A percentile compares a stretch with the other conserved stretches of the same genome.
Conservation (phyloP, 2,113 vertebrate species). For the Emydura subglobosa region DNA sequence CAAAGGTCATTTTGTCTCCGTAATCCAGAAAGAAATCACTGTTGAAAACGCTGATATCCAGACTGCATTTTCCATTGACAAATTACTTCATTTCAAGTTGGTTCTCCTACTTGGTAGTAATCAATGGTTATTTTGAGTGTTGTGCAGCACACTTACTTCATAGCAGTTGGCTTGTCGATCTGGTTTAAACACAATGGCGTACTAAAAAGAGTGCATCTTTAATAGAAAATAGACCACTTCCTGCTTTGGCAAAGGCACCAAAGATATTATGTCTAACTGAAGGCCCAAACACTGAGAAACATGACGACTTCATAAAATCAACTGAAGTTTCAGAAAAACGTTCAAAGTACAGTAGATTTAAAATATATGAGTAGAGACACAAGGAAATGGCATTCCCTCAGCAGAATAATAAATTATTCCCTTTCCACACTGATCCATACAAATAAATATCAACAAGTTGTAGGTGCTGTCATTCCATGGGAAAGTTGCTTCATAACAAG, state of each 20-base stretch:
- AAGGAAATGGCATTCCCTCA: not conserved
- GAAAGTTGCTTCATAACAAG: not conserved
- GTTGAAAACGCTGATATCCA: constrained; percentile 44
- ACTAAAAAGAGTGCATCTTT: not conserved
- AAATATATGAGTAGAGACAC: accelerated
- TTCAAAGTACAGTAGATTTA: not conserved
- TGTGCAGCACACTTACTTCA: not conserved
- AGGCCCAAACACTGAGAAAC: not conserved
- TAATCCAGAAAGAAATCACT: constrained; percentile 39
- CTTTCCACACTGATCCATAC: not conserved
- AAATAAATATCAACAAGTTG: not conserved
- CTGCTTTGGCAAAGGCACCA: not conserved
- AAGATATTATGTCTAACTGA: not conserved
- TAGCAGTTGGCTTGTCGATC: not conserved
- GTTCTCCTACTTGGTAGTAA: not conserved
- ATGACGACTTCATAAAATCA: not conserved
- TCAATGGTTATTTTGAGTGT: constrained; percentile 24
- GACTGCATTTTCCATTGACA: constrained; percentile 63
- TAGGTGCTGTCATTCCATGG: not conserved
- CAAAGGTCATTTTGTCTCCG: not conserved
- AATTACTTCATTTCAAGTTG: constrained; percentile 33
- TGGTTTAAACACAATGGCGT: not conserved
- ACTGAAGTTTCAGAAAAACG: not conserved
- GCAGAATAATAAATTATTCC: not conserved
- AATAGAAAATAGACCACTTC: not conserved